These are phyloP conservation scores for Lampris incognitus DNA, from an alignment of 2,113 vertebrate species.

Conservation along the genomic window DNA sequence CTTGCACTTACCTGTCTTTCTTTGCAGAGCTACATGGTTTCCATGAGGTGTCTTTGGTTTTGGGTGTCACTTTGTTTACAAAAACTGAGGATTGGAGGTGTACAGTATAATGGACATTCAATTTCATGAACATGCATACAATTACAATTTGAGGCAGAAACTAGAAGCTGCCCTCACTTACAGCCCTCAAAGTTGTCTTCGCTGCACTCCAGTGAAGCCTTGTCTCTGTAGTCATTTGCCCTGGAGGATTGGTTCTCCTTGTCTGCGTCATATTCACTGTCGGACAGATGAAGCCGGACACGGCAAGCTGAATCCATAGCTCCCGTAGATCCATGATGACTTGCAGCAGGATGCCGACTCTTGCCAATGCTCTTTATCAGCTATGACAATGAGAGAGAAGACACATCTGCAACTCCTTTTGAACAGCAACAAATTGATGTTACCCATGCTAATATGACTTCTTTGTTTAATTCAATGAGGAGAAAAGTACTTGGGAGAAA, in stretches of 20 bases:
- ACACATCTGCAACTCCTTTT: neutral
- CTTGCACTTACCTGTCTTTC: constrained; percentile 51
- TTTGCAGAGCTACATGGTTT: constrained; percentile 48
- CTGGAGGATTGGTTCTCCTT: constrained; percentile 67
- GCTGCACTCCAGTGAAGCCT: constrained; percentile 64
- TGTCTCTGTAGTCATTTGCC: constrained; percentile 8
- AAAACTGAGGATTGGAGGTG: constrained; percentile 65
- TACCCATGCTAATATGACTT: no score
- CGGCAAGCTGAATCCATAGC: neutral
- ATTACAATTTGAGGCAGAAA: neutral
- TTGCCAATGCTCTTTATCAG: constrained; percentile 62
- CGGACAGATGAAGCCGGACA: constrained; percentile 12
- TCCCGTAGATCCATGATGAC: neutral
- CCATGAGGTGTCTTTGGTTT: constrained; percentile 53
- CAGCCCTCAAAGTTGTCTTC: constrained; percentile 84
- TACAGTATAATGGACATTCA: neutral
- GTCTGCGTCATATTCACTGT: constrained; percentile 56
- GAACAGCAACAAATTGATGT: neutral
- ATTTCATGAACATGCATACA: neutral
- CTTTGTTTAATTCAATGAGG: no score
- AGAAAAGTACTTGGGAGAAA: no score
- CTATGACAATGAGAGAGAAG: constrained; percentile 38
- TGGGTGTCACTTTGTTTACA: constrained; percentile 64
- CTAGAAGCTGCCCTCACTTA: constrained; percentile 71
- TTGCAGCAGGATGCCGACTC: constrained; percentile 51